Conservation (phyloP, 2,797 vertebrate species). For the Diplodus sargus region DNA sequence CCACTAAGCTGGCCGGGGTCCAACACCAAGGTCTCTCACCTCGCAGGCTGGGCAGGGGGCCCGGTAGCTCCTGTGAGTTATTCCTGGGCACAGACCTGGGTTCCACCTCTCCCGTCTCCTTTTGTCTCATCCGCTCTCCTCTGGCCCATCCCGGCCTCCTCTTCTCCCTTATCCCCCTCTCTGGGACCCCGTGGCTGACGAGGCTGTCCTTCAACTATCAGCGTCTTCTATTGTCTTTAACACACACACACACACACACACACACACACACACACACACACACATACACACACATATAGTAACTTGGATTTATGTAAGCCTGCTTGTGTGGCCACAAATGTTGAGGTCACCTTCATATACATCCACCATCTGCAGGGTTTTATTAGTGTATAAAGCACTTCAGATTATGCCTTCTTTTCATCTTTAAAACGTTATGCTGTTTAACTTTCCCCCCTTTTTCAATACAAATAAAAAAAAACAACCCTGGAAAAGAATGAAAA, state of each 20-base stretch:
- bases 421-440: no score
- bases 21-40: conserved; percentile 85
- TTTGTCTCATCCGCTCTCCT: conserved; percentile 70
- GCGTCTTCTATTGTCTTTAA: conserved; percentile 69
- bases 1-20: conserved; percentile 82
- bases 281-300: conserved; percentile 29
- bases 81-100: conserved; percentile 76
- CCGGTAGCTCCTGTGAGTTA: conserved; percentile 75
- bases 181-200: conserved; percentile 72
- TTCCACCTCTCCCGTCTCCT: conserved; percentile 66
- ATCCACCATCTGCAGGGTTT: conserved; percentile 50
- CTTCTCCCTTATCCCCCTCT: conserved; percentile 72
- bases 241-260: conserved; percentile 45
- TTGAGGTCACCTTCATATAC: conserved; percentile 68
- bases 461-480: background rate
- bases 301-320: conserved; percentile 40
- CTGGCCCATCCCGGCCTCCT: conserved; percentile 65
- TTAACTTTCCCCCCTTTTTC: no score
- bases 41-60: conserved; percentile 78
- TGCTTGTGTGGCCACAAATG: conserved; percentile 45
- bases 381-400: conserved; percentile 7
- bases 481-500: background rate
- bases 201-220: conserved; percentile 84
- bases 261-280: conserved; percentile 56
- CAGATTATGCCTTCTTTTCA: background rate